phyloP scores from a whole-genome alignment of 2,113 vertebrate genomes.

The Pachypanchax playfairii region DNA sequence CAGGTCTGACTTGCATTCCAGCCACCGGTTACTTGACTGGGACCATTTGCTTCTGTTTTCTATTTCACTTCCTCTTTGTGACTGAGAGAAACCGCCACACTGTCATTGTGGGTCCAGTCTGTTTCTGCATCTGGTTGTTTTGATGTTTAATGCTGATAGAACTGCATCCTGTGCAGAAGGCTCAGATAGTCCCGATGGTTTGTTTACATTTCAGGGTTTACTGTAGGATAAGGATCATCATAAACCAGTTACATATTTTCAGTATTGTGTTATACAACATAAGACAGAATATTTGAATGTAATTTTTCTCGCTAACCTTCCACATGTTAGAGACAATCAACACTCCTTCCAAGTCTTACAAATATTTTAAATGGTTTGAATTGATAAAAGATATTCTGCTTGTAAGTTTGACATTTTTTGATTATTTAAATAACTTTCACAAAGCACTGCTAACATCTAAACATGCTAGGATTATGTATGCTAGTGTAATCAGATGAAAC shows the following conservation, averaged over 20 bases:
- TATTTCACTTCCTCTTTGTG: slow-evolving; percentile 12
- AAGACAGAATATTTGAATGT: not conserved
- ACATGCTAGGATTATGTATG: too few relatives aligned
- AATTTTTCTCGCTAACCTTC: slow-evolving; percentile 3
- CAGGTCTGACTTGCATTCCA: slow-evolving; percentile 58
- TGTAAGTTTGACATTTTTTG: not conserved
- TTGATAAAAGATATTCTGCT: not conserved
- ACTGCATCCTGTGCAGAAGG: not conserved
- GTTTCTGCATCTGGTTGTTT: not conserved
- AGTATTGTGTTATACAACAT: slow-evolving; percentile 6
- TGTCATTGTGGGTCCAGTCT: slow-evolving; percentile 13
- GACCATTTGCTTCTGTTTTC: slow-evolving; percentile 51
- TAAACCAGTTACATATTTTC: not conserved
- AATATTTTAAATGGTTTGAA: not conserved
- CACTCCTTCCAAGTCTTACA: slow-evolving; percentile 16
- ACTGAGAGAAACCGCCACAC: slow-evolving; percentile 2
- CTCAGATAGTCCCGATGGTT: slow-evolving; percentile 10
- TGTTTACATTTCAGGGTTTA: slow-evolving; percentile 24
- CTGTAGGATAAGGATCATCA: slow-evolving; percentile 1
- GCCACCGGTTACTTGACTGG: slow-evolving; percentile 20
- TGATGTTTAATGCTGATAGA: slow-evolving; percentile 5
- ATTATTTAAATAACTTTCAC: not conserved
- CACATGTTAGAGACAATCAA: slow-evolving; percentile 9
- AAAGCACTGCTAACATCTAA: not conserved
- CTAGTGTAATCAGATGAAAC: too few relatives aligned